Base-by-base conservation (phyloP, 2,797 vertebrate species). In the Danio jaintianensis region DNA sequence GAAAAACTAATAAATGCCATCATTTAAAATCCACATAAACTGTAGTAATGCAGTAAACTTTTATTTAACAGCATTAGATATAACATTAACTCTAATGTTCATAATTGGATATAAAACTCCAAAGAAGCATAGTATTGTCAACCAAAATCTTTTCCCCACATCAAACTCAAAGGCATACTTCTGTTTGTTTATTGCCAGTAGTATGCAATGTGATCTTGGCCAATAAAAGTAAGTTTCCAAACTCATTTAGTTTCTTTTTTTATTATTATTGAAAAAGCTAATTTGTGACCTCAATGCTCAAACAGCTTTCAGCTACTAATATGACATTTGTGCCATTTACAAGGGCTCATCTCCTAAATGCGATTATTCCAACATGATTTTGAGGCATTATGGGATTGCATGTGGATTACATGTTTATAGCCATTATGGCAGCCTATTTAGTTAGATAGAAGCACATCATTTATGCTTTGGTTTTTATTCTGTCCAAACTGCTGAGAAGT, bases 401-500 rank as follows among this genome's bases (percentile, higher is more conserved):
- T 73, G 8, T 72, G 13, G 8, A 59, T 66, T 43, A 61, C 11
- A 12, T 43, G 7, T 12, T 18, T 7, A 7, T 40, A 45, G 20
- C 16, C 13, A 59, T 45, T 16, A 20, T 11, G 7, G 7, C 8
- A 47, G 53, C 53, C 42, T 58, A 40, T 58, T 47, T 73, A 18
- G 11, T 43, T 16, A 1, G 43, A 8, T 72, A 15, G 38, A 42
- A 9, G 38, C 43, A 18, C 10, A 38, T 16, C 45, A 22, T 36
- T 75, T 48, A 15, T 43, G 40, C 52, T 53, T 64, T 36, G 4
- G 38, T 50, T 67, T 52, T 40, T 64, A 15, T 63, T 16, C 42
- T 18, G 42, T 38, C 15, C 22, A n/a, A 68, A 48, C 20, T 78
- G 55, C 66, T 50, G 45, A 69, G 55, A 61, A 59, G n/a, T 70